Base-by-base conservation (phyloP, 2,797 vertebrate genomes). In the Carapus acus region DNA sequence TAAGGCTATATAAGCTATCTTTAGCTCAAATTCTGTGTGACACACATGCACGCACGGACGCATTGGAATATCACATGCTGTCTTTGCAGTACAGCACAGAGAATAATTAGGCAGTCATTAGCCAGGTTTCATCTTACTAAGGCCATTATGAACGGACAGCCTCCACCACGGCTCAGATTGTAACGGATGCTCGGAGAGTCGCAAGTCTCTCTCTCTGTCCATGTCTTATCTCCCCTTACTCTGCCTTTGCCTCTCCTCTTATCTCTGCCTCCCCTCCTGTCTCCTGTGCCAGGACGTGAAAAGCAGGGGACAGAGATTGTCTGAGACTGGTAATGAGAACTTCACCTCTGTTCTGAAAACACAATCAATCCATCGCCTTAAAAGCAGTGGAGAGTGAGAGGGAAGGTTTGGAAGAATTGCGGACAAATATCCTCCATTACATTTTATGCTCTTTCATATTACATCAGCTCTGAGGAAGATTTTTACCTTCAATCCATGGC, bases 41-140 rank as follows among this genome's bases (percentile, higher is more conserved):
- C 31, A 8, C 14, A 33, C n/a, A n/a, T n/a, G 33, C 54, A 20
- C 19, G 45, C 45, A 46, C 45, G 44, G 21, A 52, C 46, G 27
- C 7, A 15, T 7, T 36, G 14, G 13, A 36, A 36, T n/a, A n/a
- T 29, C 55, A 22, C n/a, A 23, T 7, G 43, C 42, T 38, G 48
- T 61, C 49, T 71, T 79, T 71, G 75, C 73, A 62, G 56, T 69
- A 54, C 41, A 62, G 58, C 44, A 33, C 57, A 65, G 59, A 76
- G 46, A 49, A 54, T 80, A 77, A 82, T 83, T 77, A 78, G 59
- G 74, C 57, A 65, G 65, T 75, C 78, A 77, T 77, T 77, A 76
- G 72, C 50, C 60, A 70, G 73, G 72, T 71, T 75, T 82, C 69
- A 65, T 75, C 61, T 76, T 73, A 79, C 79, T 58, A 43, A 58